These are phyloP conservation scores for Phaethornis superciliosus DNA, from an alignment of 2,113 vertebrate species.

Conservation along the genomic window DNA sequence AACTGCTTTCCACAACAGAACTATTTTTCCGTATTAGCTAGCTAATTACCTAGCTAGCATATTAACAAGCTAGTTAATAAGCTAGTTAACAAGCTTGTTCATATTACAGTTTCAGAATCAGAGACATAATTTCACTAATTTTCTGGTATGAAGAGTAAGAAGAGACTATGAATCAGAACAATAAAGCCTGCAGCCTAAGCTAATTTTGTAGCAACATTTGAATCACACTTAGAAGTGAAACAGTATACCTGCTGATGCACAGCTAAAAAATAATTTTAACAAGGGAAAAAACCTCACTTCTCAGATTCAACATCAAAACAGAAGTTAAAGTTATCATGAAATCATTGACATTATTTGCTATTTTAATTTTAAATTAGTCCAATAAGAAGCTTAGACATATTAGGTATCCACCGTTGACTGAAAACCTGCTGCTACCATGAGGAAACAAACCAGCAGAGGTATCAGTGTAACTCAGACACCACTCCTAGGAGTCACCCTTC, in stretches of 20 bases:
- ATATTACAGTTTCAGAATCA: neutral
- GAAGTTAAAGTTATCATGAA: neutral
- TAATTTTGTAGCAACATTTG: neutral
- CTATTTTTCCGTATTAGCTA: neutral
- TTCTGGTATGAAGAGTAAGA: neutral
- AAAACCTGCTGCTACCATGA: neutral
- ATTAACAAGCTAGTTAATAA: no score
- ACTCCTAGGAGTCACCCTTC: neutral
- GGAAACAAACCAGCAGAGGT: fast-evolving
- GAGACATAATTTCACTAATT: neutral
- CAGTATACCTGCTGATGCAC: neutral
- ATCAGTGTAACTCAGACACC: neutral
- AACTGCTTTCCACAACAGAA: neutral
- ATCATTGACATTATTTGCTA: neutral
- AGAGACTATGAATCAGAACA: neutral
- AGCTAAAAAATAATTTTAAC: neutral
- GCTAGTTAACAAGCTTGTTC: neutral
- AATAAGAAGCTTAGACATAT: neutral
- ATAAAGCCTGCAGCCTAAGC: neutral
- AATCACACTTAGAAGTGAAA: neutral
- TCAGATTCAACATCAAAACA: neutral
- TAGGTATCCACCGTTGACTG: neutral
- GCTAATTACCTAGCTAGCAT: no score
- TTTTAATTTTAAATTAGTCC: neutral
- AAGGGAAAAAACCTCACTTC: fast-evolving